Base-by-base conservation (phyloP, 2,797 vertebrate species). In the Bradypus variegatus region DNA sequence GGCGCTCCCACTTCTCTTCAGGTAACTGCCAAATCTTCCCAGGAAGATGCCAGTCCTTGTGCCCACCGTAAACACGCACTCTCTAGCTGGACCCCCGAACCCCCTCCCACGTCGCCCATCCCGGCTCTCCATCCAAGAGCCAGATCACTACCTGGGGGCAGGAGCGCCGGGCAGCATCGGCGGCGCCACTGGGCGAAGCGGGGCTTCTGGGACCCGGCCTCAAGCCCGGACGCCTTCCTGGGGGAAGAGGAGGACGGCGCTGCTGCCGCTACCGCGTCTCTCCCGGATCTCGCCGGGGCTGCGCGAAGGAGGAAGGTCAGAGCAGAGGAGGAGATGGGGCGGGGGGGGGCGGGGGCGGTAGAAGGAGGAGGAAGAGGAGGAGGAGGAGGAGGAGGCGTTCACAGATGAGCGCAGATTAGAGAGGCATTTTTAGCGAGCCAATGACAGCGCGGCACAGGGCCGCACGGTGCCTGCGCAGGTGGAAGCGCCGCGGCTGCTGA, bases 401-500 rank as follows among this genome's bases (percentile, higher is more conserved):
- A 96, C 96, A 95, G 97, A 96, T 96, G 97, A 94, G 96, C 95
- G 95, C 96, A 89, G 97, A 97, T 97, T 97, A 97, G 93, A 90
- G 97, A 96, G 86, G 97, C 97, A 96, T 97, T 96, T 97, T 96
- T 96, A 96, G 97, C 96, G 92, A 95, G 93, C 97, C 97, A 97
- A 98, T 97, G 96, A 94, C 93, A 31, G 88, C 89, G 90, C 80
- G 82, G 80, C 92, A n/a, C 3, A 25, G 94, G 94, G 86, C 70
- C 70, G 90, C 83, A 83, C 83, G 76, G 91, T 70, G 94, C 70
- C 84, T 93, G 95, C 95, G 94, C 95, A 94, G 95, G 96, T 15
- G 87, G 93, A 8, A 1, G 70, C 18, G 73, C 7, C 25, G 10
- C 65, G 85, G 91, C 69, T 55, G 90, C 72, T 4, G 86, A 29